Conservation (phyloP, 2,113 vertebrate species). For the Neodon shergylaensis region DNA sequence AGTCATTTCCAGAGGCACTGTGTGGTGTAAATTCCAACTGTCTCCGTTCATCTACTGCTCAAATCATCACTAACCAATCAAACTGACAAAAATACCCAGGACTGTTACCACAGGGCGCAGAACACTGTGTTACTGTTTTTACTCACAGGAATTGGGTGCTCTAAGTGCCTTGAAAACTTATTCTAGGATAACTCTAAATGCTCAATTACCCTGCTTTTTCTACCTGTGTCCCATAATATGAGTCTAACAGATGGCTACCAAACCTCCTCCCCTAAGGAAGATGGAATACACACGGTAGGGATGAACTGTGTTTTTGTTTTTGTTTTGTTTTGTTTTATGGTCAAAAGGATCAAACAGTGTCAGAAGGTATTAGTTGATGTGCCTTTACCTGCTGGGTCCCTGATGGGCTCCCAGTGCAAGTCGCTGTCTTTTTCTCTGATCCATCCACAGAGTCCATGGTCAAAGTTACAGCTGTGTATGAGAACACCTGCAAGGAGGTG, state of each 20-base stretch:
- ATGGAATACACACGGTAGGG: background rate
- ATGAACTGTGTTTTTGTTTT: background rate
- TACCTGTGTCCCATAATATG: background rate
- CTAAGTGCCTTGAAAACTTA: background rate
- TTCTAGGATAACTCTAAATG: background rate
- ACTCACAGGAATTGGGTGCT: background rate
- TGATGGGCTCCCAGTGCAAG: constrained; percentile 93
- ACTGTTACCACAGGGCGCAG: no score
- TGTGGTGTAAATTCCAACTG: background rate
- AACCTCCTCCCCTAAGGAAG: background rate
- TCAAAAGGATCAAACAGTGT: background rate
- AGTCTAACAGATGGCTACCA: background rate
- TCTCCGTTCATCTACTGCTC: background rate
- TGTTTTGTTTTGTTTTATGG: background rate
- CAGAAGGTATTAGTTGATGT: fast-evolving
- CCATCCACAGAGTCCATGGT: constrained; percentile 95
- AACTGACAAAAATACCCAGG: background rate
- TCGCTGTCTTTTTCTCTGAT: constrained; percentile 92
- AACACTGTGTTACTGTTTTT: background rate
- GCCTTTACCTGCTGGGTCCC: constrained; percentile 85
- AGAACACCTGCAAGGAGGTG: constrained; percentile 86
- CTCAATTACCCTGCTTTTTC: constrained; percentile 6
- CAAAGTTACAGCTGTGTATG: constrained; percentile 94
- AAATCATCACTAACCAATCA: background rate
- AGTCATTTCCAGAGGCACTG: background rate